phyloP scores from a whole-genome alignment of 2,113 vertebrate genomes.

The Calidris pugnax region DNA sequence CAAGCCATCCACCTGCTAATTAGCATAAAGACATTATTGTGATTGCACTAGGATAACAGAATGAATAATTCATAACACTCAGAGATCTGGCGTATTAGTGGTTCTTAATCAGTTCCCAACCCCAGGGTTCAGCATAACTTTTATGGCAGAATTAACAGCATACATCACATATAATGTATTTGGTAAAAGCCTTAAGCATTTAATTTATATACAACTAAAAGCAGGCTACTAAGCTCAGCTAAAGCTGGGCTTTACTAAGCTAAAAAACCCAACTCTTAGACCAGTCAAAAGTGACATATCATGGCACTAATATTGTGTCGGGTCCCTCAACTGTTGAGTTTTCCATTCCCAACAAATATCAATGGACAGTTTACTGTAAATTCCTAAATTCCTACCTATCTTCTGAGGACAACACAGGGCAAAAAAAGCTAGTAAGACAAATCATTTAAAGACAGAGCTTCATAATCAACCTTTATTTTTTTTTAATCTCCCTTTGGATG shows the following conservation, averaged over 20 bases:
- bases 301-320: background rate
- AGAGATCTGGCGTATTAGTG: background rate
- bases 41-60: background rate
- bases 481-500: background rate
- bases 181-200: background rate
- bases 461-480: background rate
- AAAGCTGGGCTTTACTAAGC: background rate
- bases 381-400: background rate
- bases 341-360: background rate
- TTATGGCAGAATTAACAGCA: background rate
- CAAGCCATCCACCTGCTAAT: background rate
- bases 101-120: background rate
- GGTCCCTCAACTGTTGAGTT: background rate
- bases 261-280: background rate
- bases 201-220: background rate
- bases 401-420: background rate
- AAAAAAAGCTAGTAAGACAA: background rate
- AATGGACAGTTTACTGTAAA: background rate
- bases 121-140: background rate
- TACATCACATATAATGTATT: background rate
- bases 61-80: conserved; percentile 19
- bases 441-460: background rate
- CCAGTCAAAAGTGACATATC: background rate
- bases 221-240: background rate
- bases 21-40: background rate